Evolutionary conservation across 2,888 invertebrate genomes (phyloP), one percentile per base, ranked within the genome.

Genomic region (Taenaris catops): DNA sequence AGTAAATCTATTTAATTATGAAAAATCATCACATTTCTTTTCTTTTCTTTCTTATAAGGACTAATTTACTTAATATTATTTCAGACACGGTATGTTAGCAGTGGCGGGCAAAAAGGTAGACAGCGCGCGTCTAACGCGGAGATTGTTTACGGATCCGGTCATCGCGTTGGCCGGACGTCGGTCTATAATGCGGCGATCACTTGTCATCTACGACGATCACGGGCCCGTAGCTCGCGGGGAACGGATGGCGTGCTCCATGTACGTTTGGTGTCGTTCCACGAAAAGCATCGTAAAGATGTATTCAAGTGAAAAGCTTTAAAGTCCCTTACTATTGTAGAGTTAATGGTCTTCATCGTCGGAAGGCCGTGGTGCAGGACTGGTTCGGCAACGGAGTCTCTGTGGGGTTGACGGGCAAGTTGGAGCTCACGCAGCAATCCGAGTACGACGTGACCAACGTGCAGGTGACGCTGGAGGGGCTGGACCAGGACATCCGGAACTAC

Each of bases 161-260:
- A 56, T 97, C 16, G 92, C 94, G 0, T 79, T 98, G 4, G 90
- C 91, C 4, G 97, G 97, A 6, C 88, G 89, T 7, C 81, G 91
- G 57, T 91, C 91, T 46, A 88, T 96, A 54, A 63, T 97, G 55
- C 94, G 94, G 27, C 93, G 92, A 65, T 94, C 97, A 3, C 75
- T 98, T 16, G 94, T 96, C 1, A 89, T 98, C 27, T 95, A 94
- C 57, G 96, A 95, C 62, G 96, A 96, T 61, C 91, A 93, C 59
- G 95, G 95, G 0, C 96, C 96, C 0, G 91, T 92, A 42, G 96
- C 96, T 0, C 81, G 97, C 46, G 97, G 97, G 6, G 95, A 96
- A 70, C 80, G 97, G 43, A 84, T 97, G 62, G 96, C 95, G 0
- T 98, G 98, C 68, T 93, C 96, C 4, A 89, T 90, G 94, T 96